phyloP scores from a whole-genome alignment of 2,113 vertebrate genomes.

The Malurus cyaneus region DNA sequence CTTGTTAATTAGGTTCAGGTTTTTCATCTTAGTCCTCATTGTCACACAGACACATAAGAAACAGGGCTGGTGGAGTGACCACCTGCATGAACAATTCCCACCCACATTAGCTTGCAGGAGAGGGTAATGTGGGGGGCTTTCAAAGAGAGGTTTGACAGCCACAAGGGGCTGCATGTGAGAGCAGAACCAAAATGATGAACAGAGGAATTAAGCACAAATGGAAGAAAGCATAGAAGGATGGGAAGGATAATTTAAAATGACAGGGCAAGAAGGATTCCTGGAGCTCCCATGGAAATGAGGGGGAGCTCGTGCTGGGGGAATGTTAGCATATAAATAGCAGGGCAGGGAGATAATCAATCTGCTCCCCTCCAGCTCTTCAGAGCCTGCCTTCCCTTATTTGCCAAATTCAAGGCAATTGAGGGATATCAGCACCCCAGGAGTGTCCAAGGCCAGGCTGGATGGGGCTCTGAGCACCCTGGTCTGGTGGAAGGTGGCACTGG shows the following conservation, averaged over 20 bases:
- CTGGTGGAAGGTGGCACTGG: neutral
- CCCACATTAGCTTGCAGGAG: neutral
- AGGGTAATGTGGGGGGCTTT: accelerated
- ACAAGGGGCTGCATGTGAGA: neutral
- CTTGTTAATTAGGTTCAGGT: neutral
- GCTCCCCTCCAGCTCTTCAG: neutral
- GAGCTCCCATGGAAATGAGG: slow-evolving; percentile 39
- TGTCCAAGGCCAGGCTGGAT: neutral
- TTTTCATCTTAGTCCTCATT: neutral
- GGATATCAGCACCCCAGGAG: neutral
- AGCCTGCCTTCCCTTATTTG: neutral
- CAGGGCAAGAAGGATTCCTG: slow-evolving; percentile 23
- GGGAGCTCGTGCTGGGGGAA: slow-evolving; percentile 4
- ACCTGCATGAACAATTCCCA: neutral
- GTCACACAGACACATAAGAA: neutral
- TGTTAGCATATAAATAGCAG: slow-evolving; percentile 11
- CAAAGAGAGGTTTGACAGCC: neutral
- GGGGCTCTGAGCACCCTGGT: neutral
- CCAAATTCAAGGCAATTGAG: neutral
- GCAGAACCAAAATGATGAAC: neutral
- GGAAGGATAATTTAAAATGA: neutral
- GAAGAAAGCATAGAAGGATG: slow-evolving; percentile 7
- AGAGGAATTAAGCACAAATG: slow-evolving; percentile 37
- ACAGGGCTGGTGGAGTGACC: neutral
- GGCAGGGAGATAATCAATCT: slow-evolving; percentile 2